Base-by-base conservation (phyloP, 2,888 invertebrate genomes). In the Drosophila kambysellisi region DNA sequence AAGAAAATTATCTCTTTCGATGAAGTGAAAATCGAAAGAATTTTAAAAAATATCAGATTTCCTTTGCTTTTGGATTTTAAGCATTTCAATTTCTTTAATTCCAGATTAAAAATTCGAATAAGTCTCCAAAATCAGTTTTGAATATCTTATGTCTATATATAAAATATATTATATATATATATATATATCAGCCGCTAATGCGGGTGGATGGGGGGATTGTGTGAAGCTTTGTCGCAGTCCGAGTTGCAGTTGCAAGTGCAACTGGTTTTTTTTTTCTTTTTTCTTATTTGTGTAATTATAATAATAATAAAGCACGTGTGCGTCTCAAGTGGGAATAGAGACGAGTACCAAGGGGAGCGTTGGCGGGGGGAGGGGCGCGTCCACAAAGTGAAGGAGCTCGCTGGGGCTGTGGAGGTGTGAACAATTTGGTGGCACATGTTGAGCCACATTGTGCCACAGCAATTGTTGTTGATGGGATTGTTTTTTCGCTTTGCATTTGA, bases 401-500 rank as follows among this genome's bases (percentile, higher is more conserved):
- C 43, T 70, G 79, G 46, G 79, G 76, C 41, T 56, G 64, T 52
- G 62, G 80, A 88, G 83, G 83, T 84, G 83, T 86, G 88, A 84
- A 84, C 81, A 86, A 88, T 88, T 76, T 80, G 80, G 80, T 88
- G 84, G 81, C 86, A 88, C 86, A 88, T 84, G 88, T 84, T 71
- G 70, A 20, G 12, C 46, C 61, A 41, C 48, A 48, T 35, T 52
- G 25, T 46, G 54, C 29, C 48, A 50, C 41, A 54, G 66, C 39
- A 66, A 61, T 75, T 60, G 68, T 52, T 79, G 53, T 56, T 67
- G 65, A 43, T 76, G 74, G 57, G 53, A 57, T 69, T 65, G 64
- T 74, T 76, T 73, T 61, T 15, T 54, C 39, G 68, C 64, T 74
- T 74, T 56, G 65, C 76, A 60, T 79, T 79, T 79, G 70, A 77